These are phyloP conservation scores for Ornithoptera alexandrae DNA, from an alignment of 2,888 invertebrate genomes.

Conservation along the genomic window DNA sequence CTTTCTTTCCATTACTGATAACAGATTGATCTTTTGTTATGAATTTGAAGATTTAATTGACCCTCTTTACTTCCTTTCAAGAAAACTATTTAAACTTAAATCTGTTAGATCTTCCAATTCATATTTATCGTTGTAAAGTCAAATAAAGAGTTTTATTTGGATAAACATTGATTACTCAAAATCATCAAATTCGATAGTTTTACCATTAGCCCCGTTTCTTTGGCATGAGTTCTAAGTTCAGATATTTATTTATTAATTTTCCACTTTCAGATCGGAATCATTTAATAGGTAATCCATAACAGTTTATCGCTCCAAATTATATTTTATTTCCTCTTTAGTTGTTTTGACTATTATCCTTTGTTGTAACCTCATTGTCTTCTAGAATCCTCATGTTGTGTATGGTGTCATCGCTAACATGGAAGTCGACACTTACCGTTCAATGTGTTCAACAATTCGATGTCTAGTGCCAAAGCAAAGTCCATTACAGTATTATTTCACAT, in stretches of 20 bases:
- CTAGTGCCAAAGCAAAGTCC: constrained; percentile 18
- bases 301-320: constrained; percentile 53
- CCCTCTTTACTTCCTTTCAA: background rate
- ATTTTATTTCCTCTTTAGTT: constrained; percentile 60
- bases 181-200: constrained; percentile 11
- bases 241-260: constrained; percentile 69
- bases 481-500: background rate
- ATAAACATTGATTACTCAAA: background rate
- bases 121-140: constrained; percentile 18
- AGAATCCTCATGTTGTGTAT: constrained; percentile 54
- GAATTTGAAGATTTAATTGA: constrained; percentile 45
- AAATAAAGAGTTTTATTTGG: background rate
- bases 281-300: constrained; percentile 77
- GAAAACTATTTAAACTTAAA: background rate
- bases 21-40: constrained; percentile 37
- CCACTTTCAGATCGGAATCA: constrained; percentile 81
- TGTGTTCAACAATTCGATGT: constrained; percentile 19
- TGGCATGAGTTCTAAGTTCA: constrained; percentile 50
- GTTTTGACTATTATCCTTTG: constrained; percentile 52
- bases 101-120: constrained; percentile 39
- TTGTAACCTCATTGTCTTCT: constrained; percentile 57
- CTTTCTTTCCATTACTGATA: constrained; percentile 48
- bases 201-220: constrained; percentile 32
- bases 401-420: constrained; percentile 49
- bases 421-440: constrained; percentile 41